phyloP scores from a whole-genome alignment of 2,113 vertebrate species.

The Nesogale talazaci region DNA sequence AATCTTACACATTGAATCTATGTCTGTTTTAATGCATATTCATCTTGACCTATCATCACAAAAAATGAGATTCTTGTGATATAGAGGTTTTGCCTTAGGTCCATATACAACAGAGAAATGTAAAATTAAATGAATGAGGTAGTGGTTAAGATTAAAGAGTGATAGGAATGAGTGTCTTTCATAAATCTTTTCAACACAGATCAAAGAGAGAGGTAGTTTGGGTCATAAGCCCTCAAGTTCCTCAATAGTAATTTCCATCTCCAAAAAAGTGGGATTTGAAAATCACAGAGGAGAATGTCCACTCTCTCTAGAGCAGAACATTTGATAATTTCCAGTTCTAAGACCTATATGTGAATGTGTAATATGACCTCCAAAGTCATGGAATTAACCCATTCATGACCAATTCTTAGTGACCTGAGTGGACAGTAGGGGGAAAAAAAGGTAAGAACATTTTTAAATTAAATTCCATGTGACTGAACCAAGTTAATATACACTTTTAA shows the following conservation, averaged over 20 bases:
- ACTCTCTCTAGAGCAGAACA: neutral
- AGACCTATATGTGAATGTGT: neutral
- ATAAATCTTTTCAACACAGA: neutral
- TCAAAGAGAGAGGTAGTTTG: neutral
- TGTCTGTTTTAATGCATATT: neutral
- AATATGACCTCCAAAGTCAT: neutral
- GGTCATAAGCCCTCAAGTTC: neutral
- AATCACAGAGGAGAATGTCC: neutral
- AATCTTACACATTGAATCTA: neutral
- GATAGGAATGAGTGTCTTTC: neutral
- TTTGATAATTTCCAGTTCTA: neutral
- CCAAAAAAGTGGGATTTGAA: neutral
- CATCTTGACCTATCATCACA: neutral
- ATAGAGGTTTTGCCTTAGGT: neutral
- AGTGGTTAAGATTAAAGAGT: neutral
- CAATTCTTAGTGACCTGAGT: neutral
- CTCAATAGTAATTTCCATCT: neutral
- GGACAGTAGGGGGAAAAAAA: neutral
- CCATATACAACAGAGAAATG: neutral
- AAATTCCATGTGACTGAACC: neutral
- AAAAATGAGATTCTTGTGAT: neutral
- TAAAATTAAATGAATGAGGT: neutral
- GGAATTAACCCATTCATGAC: neutral
- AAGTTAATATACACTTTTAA: neutral
- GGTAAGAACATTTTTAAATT: neutral